phyloP scores from a whole-genome alignment of 2,888 invertebrate species.

The Orchestes rusci region DNA sequence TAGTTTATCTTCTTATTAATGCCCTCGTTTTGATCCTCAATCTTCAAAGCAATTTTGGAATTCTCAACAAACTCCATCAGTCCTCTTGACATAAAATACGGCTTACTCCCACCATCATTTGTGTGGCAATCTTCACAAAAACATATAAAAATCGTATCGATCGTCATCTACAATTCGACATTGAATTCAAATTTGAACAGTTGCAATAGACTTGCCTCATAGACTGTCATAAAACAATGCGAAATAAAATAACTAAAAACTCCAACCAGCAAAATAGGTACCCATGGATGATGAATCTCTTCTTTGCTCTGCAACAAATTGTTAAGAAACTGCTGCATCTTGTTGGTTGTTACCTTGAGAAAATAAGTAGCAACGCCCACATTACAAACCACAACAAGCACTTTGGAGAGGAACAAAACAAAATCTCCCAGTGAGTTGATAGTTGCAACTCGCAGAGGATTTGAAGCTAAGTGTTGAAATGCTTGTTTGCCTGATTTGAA shows the following conservation, averaged over 20 bases:
- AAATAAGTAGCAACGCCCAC: slow-evolving; percentile 55
- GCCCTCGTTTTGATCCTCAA: no score
- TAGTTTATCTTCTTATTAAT: no score
- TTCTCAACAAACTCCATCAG: slow-evolving; percentile 61
- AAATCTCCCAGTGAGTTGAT: slow-evolving; percentile 72
- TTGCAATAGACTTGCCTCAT: no score
- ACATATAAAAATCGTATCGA: slow-evolving; percentile 61
- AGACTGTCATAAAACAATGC: slow-evolving; percentile 65
- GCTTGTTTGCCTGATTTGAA: slow-evolving; percentile 57
- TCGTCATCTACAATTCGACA: slow-evolving; percentile 52
- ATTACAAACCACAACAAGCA: slow-evolving; percentile 55
- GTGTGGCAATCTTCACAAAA: slow-evolving; percentile 62
- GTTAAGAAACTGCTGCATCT: slow-evolving; percentile 13
- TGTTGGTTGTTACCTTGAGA: slow-evolving; percentile 45
- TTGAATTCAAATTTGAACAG: no score
- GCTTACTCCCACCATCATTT: slow-evolving; percentile 55
- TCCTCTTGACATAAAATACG: slow-evolving; percentile 59
- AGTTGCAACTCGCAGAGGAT: slow-evolving; percentile 58
- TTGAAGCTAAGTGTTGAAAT: slow-evolving; percentile 53
- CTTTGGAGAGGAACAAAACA: slow-evolving; percentile 61
- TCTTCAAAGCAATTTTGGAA: no score
- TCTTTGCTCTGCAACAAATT: slow-evolving; percentile 43
- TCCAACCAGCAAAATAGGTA: slow-evolving; percentile 55
- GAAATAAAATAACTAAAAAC: slow-evolving; percentile 63
- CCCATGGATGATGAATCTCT: slow-evolving; percentile 54